phyloP scores from a whole-genome alignment of 1,140 invertebrate species.

The Lordiphosa collinella region DNA sequence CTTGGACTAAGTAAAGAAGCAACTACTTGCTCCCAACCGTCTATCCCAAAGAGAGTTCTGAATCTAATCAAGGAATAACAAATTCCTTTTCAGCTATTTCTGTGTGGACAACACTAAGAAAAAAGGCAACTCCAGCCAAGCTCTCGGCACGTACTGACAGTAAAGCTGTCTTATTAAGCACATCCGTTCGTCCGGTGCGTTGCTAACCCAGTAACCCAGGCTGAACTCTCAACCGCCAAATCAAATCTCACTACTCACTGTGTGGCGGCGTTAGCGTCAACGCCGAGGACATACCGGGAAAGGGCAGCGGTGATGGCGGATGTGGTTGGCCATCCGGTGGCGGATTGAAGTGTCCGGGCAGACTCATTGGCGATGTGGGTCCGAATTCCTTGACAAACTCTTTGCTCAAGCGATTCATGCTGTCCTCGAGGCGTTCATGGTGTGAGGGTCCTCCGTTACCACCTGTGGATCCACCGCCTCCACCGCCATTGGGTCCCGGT shows the following conservation, averaged over 20 bases:
- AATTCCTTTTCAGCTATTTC: no score
- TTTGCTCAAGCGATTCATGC: conserved; percentile 80
- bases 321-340: conserved; percentile 74
- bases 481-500: conserved; percentile 33
- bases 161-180: conserved; percentile 13
- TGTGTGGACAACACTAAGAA: no score
- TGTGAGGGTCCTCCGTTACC: conserved; percentile 63
- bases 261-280: conserved; percentile 88
- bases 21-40: no score
- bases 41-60: no score
- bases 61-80: no score
- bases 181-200: conserved; percentile 15
- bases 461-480: background rate
- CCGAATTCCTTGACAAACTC: conserved; percentile 61
- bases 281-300: conserved; percentile 86
- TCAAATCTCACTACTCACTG: conserved; percentile 82
- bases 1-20: no score
- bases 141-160: no score
- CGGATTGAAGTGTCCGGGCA: conserved; percentile 74
- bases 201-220: conserved; percentile 52
- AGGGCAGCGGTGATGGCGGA: conserved; percentile 83
- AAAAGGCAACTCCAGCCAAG: no score
- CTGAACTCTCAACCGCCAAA: conserved; percentile 5
- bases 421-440: conserved; percentile 81
- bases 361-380: conserved; percentile 72